phyloP scores from a whole-genome alignment of 2,113 vertebrate species.

The Pseudonaja textilis region DNA sequence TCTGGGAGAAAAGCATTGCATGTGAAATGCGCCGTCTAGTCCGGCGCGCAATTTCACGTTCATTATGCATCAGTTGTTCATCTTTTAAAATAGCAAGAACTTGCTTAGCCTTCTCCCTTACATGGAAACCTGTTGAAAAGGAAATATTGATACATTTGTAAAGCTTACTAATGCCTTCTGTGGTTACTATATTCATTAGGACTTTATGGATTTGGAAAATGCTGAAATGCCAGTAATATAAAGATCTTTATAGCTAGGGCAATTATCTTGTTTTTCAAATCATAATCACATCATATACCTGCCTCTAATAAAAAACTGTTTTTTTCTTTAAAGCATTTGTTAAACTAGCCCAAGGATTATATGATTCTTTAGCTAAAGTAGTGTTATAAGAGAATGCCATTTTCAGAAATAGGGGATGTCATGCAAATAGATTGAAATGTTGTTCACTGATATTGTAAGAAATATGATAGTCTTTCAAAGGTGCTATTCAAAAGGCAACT shows the following conservation, averaged over 20 bases:
- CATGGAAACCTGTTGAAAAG: slow-evolving; percentile 56
- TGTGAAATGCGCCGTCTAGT: slow-evolving; percentile 48
- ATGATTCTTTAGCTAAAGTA: not conserved
- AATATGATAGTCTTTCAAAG: not conserved
- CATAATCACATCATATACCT: not conserved
- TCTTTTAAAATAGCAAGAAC: slow-evolving; percentile 62
- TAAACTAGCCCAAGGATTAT: not conserved
- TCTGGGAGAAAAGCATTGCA: slow-evolving; percentile 34
- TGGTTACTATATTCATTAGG: not conserved
- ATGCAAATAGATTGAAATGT: not conserved
- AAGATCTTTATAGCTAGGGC: not conserved
- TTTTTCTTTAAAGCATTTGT: not conserved
- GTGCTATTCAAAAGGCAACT: not conserved
- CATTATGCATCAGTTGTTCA: slow-evolving; percentile 53
- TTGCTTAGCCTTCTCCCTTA: slow-evolving; percentile 63
- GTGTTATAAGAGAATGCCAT: not conserved
- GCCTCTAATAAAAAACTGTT: not conserved
- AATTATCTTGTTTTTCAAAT: not conserved
- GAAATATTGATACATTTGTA: slow-evolving; percentile 8
- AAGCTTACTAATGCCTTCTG: not conserved
- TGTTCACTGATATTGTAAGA: not conserved
- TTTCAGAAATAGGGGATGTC: not conserved
- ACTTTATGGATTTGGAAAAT: not conserved
- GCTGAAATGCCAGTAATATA: not conserved
- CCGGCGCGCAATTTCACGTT: slow-evolving; percentile 52